These are phyloP conservation scores for Cossypha niveicapilla DNA, from an alignment of 2,797 vertebrate genomes.

Conservation along the genomic window DNA sequence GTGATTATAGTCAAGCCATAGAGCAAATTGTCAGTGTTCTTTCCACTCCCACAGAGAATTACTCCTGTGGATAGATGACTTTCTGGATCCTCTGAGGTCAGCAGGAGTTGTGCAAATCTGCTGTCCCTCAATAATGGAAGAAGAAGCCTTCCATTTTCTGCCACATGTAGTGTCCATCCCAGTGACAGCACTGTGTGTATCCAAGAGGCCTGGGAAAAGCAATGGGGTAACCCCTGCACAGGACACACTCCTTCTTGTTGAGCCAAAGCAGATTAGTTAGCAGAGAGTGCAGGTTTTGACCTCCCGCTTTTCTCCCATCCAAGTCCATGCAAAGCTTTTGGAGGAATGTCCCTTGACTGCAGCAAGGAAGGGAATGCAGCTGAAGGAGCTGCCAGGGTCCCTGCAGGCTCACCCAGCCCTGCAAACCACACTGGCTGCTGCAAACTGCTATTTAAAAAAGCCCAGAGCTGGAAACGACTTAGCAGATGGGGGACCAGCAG, in stretches of 20 bases:
- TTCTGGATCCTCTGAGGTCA: not conserved
- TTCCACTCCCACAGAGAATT: not conserved
- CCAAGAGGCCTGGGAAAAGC: not conserved
- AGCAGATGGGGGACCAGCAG: not conserved
- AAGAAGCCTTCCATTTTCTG: not conserved
- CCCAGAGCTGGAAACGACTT: not conserved
- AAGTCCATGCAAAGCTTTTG: not conserved
- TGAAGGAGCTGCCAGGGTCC: not conserved
- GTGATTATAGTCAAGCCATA: not conserved
- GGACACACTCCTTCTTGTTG: not conserved
- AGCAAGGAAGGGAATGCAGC: not conserved
- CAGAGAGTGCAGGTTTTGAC: not conserved
- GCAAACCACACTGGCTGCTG: not conserved
- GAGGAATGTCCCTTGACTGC: not conserved
- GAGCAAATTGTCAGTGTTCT: not conserved
- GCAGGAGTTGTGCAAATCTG: not conserved
- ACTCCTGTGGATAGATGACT: not conserved
- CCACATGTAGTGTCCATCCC: not conserved
- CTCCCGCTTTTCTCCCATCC: not conserved
- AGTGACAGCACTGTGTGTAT: fast-evolving
- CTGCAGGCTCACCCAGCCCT: not conserved
- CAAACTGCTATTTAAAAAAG: not conserved
- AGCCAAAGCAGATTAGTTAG: not conserved
- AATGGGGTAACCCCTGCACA: not conserved
- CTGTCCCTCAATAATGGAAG: not conserved